A percentile compares a stretch with the other conserved stretches of the same genome.
These are phyloP conservation scores for Centroberyx gerrardi DNA, from an alignment of 2,797 vertebrate species.

Conservation along the genomic window DNA sequence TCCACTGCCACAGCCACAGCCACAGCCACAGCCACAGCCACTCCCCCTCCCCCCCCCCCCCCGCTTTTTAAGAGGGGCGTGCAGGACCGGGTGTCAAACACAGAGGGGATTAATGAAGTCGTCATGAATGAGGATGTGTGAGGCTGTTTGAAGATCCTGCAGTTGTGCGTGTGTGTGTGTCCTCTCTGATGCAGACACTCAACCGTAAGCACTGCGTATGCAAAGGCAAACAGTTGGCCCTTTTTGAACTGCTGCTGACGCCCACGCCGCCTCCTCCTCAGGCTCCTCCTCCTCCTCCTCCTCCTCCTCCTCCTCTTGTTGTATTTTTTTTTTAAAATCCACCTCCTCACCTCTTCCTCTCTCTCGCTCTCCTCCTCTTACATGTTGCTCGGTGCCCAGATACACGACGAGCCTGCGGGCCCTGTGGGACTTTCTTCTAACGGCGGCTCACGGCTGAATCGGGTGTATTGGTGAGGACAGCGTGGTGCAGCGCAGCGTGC, in stretches of 20 bases:
- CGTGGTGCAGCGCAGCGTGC: neutral
- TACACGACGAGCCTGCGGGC: conserved; percentile 60
- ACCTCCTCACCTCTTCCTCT: conserved; percentile 66
- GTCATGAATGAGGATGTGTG: conserved; percentile 13
- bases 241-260: conserved; percentile 54
- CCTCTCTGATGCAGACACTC: conserved; percentile 43
- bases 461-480: conserved; percentile 18
- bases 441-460: conserved; percentile 42
- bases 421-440: conserved; percentile 69
- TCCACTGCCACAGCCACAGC: conserved; percentile 11
- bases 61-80: conserved; percentile 3
- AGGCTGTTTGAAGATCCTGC: conserved; percentile 21
- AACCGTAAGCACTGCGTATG: conserved; percentile 20
- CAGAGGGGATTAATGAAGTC: conserved; percentile 8
- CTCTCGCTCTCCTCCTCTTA: conserved; percentile 47
- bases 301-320: conserved; percentile 10
- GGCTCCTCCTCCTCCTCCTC: conserved; percentile 67
- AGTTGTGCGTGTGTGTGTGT: conserved; percentile 1
- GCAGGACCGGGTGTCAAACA: conserved; percentile 10
- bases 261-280: conserved; percentile 68
- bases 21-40: no score
- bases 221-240: conserved; percentile 52
- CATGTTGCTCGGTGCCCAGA: conserved; percentile 68
- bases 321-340: conserved; percentile 12
- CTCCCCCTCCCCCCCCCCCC: neutral